Evolutionary conservation across 2,113 vertebrate species (phyloP).

Genomic region (Vicugna pacos): DNA sequence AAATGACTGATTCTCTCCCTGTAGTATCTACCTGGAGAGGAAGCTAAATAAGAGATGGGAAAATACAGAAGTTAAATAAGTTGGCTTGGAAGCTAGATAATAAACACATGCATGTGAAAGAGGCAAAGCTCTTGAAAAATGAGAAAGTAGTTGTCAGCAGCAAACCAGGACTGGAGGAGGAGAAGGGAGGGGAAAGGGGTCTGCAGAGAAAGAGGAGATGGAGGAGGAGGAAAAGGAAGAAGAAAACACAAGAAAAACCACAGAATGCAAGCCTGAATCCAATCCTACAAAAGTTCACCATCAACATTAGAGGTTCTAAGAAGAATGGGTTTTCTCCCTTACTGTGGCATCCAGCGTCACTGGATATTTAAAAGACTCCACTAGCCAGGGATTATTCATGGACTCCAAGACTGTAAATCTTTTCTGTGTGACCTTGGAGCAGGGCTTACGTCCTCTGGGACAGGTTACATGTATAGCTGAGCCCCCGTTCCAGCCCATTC

Average conservation of each 20-base stretch:
- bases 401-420: constrained; percentile 59
- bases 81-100: background rate
- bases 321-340: background rate
- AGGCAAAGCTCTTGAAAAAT: background rate
- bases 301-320: background rate
- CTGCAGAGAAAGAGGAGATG: background rate
- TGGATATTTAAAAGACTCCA: constrained; percentile 57
- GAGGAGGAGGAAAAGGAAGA: too few relatives aligned
- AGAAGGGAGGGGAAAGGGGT: background rate
- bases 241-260: background rate
- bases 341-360: background rate
- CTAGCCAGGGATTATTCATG: constrained; percentile 70
- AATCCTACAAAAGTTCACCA: background rate
- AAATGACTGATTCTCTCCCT: background rate
- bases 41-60: constrained; percentile 21
- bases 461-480: constrained; percentile 36
- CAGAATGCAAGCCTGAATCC: background rate
- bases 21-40: constrained; percentile 12
- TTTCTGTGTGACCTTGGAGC: constrained; percentile 56
- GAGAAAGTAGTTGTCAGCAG: background rate
- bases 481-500: constrained; percentile 47
- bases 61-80: constrained; percentile 9
- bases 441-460: constrained; percentile 57
- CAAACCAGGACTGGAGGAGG: background rate
- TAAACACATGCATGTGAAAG: background rate